Evolutionary conservation across 2,113 vertebrate species (phyloP).

Genomic region (Elachura formosa): DNA sequence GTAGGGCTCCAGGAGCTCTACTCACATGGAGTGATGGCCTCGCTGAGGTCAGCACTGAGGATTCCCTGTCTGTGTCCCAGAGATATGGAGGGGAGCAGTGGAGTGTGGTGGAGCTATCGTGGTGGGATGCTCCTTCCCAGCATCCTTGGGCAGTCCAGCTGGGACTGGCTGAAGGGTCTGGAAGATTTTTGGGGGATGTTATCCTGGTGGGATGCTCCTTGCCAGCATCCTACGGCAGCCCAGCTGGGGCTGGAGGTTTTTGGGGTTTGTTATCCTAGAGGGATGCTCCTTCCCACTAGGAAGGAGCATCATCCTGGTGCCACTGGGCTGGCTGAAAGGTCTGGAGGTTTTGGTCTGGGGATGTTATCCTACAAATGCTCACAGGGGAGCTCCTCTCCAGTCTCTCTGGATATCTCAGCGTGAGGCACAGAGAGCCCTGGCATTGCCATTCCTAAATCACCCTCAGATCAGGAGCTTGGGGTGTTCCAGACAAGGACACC

Average conservation of each 20-base stretch:
- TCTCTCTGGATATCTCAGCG: accelerated
- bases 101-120: accelerated
- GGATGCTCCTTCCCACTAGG: not conserved
- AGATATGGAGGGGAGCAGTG: not conserved
- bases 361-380: not conserved
- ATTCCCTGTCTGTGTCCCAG: accelerated
- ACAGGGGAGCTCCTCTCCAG: not conserved
- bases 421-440: accelerated
- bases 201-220: not conserved
- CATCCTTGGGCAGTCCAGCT: not conserved
- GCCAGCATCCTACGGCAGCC: not conserved
- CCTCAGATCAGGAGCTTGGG: accelerated
- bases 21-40: accelerated
- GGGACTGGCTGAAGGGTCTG: not conserved
- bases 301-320: not conserved
- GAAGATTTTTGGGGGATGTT: not conserved
- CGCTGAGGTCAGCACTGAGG: accelerated
- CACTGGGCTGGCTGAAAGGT: not conserved
- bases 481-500: not conserved
- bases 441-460: not conserved
- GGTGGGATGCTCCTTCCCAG: not conserved
- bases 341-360: accelerated
- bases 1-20: not conserved
- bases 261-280: not conserved
- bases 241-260: not conserved